phyloP scores from a whole-genome alignment of 2,888 invertebrate species.

The Caenorhabditis uteleia region DNA sequence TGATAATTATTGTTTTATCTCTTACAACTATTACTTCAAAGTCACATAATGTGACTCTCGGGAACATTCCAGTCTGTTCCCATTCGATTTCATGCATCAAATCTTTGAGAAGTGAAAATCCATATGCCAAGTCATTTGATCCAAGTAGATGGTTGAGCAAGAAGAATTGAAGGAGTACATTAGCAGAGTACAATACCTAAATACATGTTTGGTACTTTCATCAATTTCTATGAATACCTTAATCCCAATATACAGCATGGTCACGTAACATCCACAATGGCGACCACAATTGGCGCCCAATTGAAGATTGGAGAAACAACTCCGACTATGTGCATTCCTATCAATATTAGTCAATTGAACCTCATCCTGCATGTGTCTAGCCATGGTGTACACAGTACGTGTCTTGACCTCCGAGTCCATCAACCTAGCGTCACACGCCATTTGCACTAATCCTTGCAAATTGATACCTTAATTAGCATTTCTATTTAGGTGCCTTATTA shows the following conservation, averaged over 20 bases:
- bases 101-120: conserved; percentile 68
- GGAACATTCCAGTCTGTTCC: conserved; percentile 70
- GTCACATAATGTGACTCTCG: conserved; percentile 69
- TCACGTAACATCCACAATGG: conserved; percentile 70
- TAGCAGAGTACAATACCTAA: conserved; percentile 66
- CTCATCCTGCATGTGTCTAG: conserved; percentile 70
- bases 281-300: conserved; percentile 64
- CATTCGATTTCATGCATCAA: conserved; percentile 68
- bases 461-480: conserved; percentile 63
- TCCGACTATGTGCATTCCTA: conserved; percentile 58
- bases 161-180: conserved; percentile 68
- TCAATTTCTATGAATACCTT: conserved; percentile 45
- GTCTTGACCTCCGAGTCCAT: conserved; percentile 69
- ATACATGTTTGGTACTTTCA: conserved; percentile 1
- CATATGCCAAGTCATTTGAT: conserved; percentile 67
- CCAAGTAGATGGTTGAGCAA: conserved; percentile 68
- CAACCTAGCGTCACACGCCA: conserved; percentile 69
- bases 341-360: conserved; percentile 68
- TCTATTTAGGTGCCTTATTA: not conserved
- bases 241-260: conserved; percentile 69
- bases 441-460: conserved; percentile 69
- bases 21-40: conserved; percentile 69
- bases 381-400: conserved; percentile 70
- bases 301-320: conserved; percentile 58
- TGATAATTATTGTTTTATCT: not conserved